Evolutionary conservation across 2,113 vertebrate genomes (phyloP).

Genomic region (Neodon shergylaensis): DNA sequence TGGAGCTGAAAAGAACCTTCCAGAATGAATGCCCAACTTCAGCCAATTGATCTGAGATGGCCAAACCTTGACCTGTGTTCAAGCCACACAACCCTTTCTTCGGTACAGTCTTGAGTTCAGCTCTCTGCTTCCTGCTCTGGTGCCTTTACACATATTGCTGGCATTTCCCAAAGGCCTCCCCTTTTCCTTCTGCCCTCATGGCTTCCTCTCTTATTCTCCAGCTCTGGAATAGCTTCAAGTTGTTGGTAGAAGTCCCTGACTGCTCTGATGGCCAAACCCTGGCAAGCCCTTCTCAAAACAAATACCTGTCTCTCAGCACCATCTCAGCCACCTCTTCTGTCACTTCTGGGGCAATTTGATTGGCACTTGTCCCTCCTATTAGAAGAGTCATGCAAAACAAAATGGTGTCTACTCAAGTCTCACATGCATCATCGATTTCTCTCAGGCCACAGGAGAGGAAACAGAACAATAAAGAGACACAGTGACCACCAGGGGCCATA

Average conservation of each 20-base stretch:
- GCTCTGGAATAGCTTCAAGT: neutral
- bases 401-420: neutral
- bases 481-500: neutral
- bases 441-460: neutral
- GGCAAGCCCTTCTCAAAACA: accelerated
- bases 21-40: neutral
- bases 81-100: neutral
- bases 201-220: neutral
- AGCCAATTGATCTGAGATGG: neutral
- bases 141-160: neutral
- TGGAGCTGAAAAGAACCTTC: neutral
- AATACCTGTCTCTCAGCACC: neutral
- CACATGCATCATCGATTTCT: accelerated
- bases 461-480: neutral
- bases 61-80: neutral
- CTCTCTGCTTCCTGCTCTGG: neutral
- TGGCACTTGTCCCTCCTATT: neutral
- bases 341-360: neutral
- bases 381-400: neutral
- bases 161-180: neutral
- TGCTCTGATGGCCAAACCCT: neutral
- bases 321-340: neutral
- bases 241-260: neutral
- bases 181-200: too few species aligned
- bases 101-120: neutral